Evolutionary conservation across 2,888 invertebrate species (phyloP).

Genomic region (Herminia tarsipennalis): DNA sequence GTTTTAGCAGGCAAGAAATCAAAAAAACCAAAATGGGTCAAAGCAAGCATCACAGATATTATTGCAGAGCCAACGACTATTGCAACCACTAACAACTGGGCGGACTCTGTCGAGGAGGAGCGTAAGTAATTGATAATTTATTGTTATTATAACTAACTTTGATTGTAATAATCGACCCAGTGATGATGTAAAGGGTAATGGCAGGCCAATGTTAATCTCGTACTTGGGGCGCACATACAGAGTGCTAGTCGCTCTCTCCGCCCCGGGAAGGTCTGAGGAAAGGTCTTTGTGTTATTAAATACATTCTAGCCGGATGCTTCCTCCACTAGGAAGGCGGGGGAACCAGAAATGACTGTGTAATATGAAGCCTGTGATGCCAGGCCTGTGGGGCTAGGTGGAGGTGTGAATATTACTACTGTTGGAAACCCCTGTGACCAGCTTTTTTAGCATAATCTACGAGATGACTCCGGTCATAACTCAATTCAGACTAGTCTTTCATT

Average conservation of each 20-base stretch:
- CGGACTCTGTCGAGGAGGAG: slow-evolving; percentile 93
- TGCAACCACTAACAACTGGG: slow-evolving; percentile 89
- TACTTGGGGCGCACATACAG: slow-evolving; percentile 89
- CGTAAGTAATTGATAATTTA: slow-evolving; percentile 78
- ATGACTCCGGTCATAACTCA: slow-evolving; percentile 89
- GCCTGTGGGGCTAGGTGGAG: slow-evolving; percentile 75
- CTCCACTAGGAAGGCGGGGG: slow-evolving; percentile 87
- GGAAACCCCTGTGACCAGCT: slow-evolving; percentile 90
- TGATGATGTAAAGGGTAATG: slow-evolving; percentile 79
- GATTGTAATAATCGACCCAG: slow-evolving; percentile 51
- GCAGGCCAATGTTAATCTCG: slow-evolving; percentile 90
- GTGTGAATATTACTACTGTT: slow-evolving; percentile 80
- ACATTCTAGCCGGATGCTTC: slow-evolving; percentile 90
- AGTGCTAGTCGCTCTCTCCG: slow-evolving; percentile 85
- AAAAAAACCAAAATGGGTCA: slow-evolving; percentile 94
- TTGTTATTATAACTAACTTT: background rate
- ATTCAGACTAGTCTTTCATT: slow-evolving; percentile 94
- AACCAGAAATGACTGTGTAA: slow-evolving; percentile 89
- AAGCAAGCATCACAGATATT: slow-evolving; percentile 92
- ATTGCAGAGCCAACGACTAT: slow-evolving; percentile 89
- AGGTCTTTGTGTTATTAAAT: slow-evolving; percentile 78
- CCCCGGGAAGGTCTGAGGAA: slow-evolving; percentile 94
- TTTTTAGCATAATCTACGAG: slow-evolving; percentile 92
- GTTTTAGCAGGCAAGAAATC: slow-evolving; percentile 90
- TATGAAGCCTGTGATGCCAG: slow-evolving; percentile 82